These are phyloP conservation scores for Globodera rostochiensis DNA, from an alignment of 1,140 invertebrate genomes.

Conservation along the genomic window DNA sequence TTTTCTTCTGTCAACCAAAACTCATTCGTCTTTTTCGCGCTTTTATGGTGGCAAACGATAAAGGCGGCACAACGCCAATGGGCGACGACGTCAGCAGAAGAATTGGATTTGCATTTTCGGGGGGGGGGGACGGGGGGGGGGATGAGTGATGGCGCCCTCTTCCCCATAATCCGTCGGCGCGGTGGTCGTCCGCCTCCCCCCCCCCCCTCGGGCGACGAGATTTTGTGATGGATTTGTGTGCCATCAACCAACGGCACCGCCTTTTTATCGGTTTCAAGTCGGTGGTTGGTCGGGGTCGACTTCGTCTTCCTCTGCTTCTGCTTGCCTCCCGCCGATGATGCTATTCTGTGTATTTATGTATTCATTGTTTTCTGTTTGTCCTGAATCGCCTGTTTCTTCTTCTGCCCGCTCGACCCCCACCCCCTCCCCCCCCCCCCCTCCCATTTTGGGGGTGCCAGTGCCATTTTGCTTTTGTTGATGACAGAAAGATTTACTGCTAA, in stretches of 20 bases:
- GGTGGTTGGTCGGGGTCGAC: background rate
- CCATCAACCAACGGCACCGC: background rate
- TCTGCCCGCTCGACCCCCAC: too few species aligned
- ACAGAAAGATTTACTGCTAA: background rate
- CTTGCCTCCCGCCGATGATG: background rate
- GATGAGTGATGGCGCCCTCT: background rate
- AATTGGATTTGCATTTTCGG: constrained; percentile 17
- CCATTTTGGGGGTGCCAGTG: background rate
- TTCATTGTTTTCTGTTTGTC: too few species aligned
- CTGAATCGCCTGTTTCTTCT: too few species aligned
- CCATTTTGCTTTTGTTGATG: background rate
- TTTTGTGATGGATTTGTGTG: background rate
- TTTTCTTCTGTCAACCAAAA: background rate
- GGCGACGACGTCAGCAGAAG: background rate
- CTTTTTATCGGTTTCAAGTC: background rate
- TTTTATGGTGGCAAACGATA: background rate
- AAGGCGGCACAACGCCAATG: background rate
- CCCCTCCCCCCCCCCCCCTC: too few species aligned
- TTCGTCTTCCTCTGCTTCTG: background rate
- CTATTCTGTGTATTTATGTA: too few species aligned
- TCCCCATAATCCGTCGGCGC: constrained; percentile 4
- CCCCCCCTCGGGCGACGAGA: background rate
- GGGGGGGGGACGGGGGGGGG: too few species aligned
- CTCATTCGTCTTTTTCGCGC: constrained; percentile 9
- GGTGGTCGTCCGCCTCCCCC: background rate